Base-by-base conservation (phyloP, 2,113 vertebrate species). In the Grammomys dolichurus region DNA sequence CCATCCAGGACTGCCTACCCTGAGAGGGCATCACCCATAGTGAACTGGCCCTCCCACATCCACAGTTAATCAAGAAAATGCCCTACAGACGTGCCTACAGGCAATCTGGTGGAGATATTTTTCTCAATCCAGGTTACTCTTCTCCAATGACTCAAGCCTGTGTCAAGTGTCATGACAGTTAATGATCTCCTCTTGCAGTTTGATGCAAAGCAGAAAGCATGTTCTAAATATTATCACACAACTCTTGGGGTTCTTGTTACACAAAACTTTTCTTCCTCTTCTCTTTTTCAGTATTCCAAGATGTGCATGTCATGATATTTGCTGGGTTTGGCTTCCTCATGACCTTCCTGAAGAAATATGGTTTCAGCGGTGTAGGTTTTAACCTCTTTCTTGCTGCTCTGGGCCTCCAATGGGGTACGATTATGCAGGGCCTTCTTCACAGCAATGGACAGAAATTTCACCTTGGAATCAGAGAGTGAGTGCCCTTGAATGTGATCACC, bases 231-330 rank as follows among this genome's bases (percentile, higher is more conserved):
- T 0, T 17, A 65, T 28, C 10, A 84, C 24, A 63, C 36, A 13
- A 1, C 14, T 51, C 31, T 87, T 26, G 7, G 11, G n/a, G 70
- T 2, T 20, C 11, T 63, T 58, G 28, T 14, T 6, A 20, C 1
- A 84, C 56, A 9, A 13, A 26, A 2, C 1, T 2, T 31, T 51
- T 76, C 54, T 14, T 76, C 4, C 1, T 95, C 19, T 93, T 91
- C 43, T 92, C 67, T 91, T 82, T 96, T 95, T 1, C 98, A 99
- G 99, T 99, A 96, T 99, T 99, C 97, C 99, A 99, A 98, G 99
- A 99, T 92, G 99, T 99, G 51, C 99, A 99, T 3, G 99, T 99
- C 92, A 99, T 99, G 99, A 99, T 99, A 98, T 99, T 99, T 97
- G 98, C 99, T 80, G 99, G 99, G 24, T 99, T 99, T 91, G 99